These are phyloP conservation scores for Hyposmocoma kahamanoa DNA, from an alignment of 1,140 invertebrate species.

Conservation along the genomic window DNA sequence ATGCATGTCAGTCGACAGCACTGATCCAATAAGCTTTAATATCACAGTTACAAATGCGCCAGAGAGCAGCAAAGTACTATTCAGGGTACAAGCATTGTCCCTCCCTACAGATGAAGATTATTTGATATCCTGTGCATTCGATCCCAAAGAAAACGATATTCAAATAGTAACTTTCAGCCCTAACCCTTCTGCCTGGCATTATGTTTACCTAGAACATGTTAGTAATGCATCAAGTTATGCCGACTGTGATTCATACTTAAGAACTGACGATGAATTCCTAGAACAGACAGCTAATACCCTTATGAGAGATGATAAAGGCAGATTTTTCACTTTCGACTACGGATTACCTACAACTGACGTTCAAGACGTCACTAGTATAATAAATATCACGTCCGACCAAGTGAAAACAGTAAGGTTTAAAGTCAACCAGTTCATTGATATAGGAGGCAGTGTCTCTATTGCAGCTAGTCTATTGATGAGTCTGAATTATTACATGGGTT, in stretches of 20 bases:
- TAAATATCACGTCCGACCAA: constrained; percentile 77
- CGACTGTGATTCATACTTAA: constrained; percentile 49
- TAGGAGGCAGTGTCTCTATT: constrained; percentile 80
- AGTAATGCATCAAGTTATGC: constrained; percentile 32
- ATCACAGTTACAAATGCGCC: constrained; percentile 33
- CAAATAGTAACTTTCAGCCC: constrained; percentile 71
- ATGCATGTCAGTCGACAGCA: constrained; percentile 38
- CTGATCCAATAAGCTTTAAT: constrained; percentile 46
- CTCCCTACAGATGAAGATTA: constrained; percentile 52
- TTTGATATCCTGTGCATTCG: constrained; percentile 48
- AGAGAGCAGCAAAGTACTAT: constrained; percentile 29
- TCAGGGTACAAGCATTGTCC: constrained; percentile 56
- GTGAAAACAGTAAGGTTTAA: constrained; percentile 78
- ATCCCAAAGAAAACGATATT: constrained; percentile 30
- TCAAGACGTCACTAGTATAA: constrained; percentile 74
- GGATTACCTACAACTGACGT: constrained; percentile 75
- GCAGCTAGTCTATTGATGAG: constrained; percentile 77
- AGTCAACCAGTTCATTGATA: constrained; percentile 79
- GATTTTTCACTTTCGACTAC: constrained; percentile 83
- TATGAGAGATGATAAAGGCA: constrained; percentile 78
- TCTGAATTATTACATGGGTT: constrained; percentile 72
- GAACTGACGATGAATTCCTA: constrained; percentile 35
- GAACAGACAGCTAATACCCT: constrained; percentile 66
- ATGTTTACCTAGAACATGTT: constrained; percentile 58
- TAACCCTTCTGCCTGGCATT: constrained; percentile 75